phyloP scores from a whole-genome alignment of 2,113 vertebrate species.

The Stercorarius parasiticus region DNA sequence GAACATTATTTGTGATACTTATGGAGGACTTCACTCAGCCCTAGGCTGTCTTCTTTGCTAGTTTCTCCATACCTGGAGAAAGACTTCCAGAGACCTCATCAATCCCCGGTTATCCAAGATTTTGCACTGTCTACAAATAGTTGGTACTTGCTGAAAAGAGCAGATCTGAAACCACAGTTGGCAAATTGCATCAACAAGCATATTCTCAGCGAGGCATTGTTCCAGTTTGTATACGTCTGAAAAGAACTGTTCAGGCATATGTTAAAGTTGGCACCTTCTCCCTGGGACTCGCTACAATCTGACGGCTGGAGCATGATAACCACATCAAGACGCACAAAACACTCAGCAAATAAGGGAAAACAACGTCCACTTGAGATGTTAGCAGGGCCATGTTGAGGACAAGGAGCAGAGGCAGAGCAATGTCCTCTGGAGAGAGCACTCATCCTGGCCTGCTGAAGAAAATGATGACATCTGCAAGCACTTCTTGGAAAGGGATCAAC shows the following conservation, averaged over 20 bases:
- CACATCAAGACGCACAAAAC: not conserved
- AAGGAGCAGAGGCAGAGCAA: not conserved
- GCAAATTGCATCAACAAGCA: conserved; percentile 69
- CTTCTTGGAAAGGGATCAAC: not conserved
- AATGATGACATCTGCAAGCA: not conserved
- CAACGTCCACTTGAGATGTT: not conserved
- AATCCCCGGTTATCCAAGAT: not conserved
- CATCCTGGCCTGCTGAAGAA: rapidly evolving
- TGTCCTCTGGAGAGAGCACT: not conserved
- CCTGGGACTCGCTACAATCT: conserved; percentile 43
- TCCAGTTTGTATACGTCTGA: conserved; percentile 71
- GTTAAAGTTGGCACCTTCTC: conserved; percentile 66
- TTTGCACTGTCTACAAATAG: conserved; percentile 52
- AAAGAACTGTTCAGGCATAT: conserved; percentile 67
- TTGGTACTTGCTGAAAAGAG: conserved; percentile 61
- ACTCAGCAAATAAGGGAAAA: not conserved
- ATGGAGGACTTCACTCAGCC: not conserved
- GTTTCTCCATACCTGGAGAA: not conserved
- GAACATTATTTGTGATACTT: not conserved
- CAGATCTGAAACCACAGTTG: conserved; percentile 66
- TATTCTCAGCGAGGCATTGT: conserved; percentile 60
- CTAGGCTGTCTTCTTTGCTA: not conserved
- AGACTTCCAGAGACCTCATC: not conserved
- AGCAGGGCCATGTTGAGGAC: rapidly evolving
- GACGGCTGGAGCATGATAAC: conserved; percentile 29